Conservation (phyloP, 1,140 invertebrate species). For the Bombus difficillimus region DNA sequence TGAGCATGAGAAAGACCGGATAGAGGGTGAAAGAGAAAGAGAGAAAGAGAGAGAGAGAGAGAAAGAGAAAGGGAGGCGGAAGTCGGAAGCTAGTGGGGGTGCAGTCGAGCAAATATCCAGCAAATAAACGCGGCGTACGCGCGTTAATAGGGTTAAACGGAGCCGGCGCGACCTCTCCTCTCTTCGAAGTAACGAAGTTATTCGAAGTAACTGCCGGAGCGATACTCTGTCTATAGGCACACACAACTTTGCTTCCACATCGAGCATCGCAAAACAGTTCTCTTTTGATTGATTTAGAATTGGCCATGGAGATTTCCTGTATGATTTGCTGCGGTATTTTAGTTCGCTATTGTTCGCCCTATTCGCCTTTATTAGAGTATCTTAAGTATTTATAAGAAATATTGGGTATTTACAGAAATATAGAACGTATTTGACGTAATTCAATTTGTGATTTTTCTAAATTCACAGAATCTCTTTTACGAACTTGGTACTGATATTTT, state of each 20-base stretch:
- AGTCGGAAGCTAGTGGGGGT: slow-evolving; percentile 22
- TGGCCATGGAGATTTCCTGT: not conserved
- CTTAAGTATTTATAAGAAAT: too few relatives aligned
- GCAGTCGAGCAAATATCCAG: slow-evolving; percentile 50
- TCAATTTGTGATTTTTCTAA: too few relatives aligned
- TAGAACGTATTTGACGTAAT: too few relatives aligned
- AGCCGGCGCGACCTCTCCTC: slow-evolving; percentile 52
- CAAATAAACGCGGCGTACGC: slow-evolving; percentile 66
- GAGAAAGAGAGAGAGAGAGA: not conserved
- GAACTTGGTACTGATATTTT: too few relatives aligned
- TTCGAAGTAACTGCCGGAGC: slow-evolving; percentile 67
- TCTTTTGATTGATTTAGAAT: not conserved
- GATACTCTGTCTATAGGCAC: slow-evolving; percentile 44
- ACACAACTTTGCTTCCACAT: not conserved
- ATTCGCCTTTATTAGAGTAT: too few relatives aligned
- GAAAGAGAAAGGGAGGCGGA: slow-evolving; percentile 14
- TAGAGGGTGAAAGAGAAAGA: not conserved
- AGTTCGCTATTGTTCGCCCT: too few relatives aligned
- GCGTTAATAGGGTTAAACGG: slow-evolving; percentile 69
- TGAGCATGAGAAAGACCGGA: not conserved
- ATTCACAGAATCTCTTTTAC: too few relatives aligned
- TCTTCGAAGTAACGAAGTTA: slow-evolving; percentile 71
- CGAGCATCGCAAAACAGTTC: not conserved
- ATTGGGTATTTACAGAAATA: too few relatives aligned
- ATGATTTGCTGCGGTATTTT: too few relatives aligned